These are phyloP conservation scores for Somateria mollissima DNA, from an alignment of 2,797 vertebrate genomes.

Conservation along the genomic window DNA sequence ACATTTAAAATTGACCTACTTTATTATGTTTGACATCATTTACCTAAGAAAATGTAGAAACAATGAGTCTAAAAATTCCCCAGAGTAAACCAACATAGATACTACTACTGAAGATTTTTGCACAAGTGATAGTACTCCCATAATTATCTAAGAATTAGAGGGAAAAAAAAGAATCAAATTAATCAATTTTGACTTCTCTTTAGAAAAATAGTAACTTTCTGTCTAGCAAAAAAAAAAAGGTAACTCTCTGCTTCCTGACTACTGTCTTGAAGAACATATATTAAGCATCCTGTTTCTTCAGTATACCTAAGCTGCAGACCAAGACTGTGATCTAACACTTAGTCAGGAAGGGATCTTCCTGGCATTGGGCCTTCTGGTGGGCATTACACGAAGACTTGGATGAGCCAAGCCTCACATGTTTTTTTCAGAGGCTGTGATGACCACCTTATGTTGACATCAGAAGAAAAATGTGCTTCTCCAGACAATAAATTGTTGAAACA, in stretches of 20 bases:
- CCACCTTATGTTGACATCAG: constrained; percentile 62
- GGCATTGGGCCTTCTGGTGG: background rate
- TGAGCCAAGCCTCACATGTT: constrained; percentile 52
- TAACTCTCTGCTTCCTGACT: background rate
- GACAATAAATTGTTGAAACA: constrained; percentile 68
- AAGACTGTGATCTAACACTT: background rate
- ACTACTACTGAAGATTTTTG: background rate
- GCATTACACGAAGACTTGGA: background rate
- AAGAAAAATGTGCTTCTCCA: constrained; percentile 42
- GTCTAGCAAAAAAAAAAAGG: background rate
- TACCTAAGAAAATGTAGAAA: background rate
- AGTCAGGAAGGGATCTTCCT: constrained; percentile 40
- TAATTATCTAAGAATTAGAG: background rate
- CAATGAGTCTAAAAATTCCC: background rate
- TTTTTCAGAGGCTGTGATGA: constrained; percentile 29
- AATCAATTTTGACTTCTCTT: background rate
- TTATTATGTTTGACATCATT: background rate
- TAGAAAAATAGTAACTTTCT: background rate
- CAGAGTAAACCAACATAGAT: background rate
- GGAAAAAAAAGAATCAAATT: background rate
- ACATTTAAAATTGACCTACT: background rate
- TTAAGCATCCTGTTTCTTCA: background rate
- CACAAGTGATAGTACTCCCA: background rate
- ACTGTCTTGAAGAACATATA: background rate
- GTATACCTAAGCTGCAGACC: background rate